These are phyloP conservation scores for Thymelicus lineola DNA, from an alignment of 2,888 invertebrate species.

Conservation along the genomic window DNA sequence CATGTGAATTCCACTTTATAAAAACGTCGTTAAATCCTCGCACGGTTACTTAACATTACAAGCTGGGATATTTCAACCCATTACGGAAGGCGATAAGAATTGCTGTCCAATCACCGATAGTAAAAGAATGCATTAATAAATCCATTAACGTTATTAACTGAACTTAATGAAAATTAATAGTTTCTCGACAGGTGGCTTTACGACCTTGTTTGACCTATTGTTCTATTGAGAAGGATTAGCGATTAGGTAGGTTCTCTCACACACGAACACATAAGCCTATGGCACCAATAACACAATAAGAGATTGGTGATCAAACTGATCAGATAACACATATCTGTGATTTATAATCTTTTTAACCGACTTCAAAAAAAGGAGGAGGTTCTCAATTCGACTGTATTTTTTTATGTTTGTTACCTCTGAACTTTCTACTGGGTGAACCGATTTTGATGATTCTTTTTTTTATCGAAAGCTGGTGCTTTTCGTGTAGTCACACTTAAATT, in stretches of 20 bases:
- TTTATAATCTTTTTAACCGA: no score
- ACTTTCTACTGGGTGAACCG: no score
- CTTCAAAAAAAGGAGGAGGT: no score
- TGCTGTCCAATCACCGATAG: constrained; percentile 16
- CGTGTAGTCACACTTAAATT: no score
- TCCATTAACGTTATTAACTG: constrained; percentile 20
- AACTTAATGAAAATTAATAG: constrained; percentile 34
- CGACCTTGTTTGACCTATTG: background rate
- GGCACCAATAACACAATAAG: no score
- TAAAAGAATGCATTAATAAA: constrained; percentile 30
- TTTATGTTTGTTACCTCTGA: no score
- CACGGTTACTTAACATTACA: background rate
- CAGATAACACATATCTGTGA: no score
- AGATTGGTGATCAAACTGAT: no score
- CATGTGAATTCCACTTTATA: constrained; percentile 7
- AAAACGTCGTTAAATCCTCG: constrained; percentile 12
- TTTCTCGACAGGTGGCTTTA: constrained; percentile 24
- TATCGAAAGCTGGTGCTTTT: no score
- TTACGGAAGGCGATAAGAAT: constrained; percentile 13
- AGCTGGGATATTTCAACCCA: constrained; percentile 2
- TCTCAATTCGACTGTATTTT: no score
- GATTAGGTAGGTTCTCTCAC: background rate
- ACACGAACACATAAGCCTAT: no score
- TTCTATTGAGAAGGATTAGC: background rate
- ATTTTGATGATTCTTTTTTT: no score